A percentile compares a stretch with the other conserved stretches of the same genome.
These are phyloP conservation scores for Callithrix jacchus DNA, from an alignment of 2,113 vertebrate species.

Conservation along the genomic window DNA sequence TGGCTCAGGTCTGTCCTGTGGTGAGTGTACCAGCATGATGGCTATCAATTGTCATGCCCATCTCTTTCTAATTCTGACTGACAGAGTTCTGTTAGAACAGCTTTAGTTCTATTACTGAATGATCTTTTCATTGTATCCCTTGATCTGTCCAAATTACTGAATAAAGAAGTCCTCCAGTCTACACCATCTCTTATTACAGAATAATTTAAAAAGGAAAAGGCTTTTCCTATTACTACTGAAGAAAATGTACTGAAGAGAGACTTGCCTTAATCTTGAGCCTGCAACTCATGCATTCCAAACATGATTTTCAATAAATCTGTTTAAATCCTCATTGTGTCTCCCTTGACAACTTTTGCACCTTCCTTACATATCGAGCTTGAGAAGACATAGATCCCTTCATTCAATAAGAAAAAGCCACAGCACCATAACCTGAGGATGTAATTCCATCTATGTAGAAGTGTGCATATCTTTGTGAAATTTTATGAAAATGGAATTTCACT, in stretches of 20 bases:
- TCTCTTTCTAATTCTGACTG: background rate
- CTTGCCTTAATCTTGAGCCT: slow-evolving; percentile 60
- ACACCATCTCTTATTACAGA: slow-evolving; percentile 57
- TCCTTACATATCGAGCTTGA: slow-evolving; percentile 5
- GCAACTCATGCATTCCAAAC: background rate
- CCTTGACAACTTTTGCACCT: background rate
- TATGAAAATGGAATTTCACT: slow-evolving; percentile 52
- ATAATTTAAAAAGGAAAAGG: slow-evolving; percentile 52
- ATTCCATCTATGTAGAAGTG: background rate
- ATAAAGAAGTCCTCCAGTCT: slow-evolving; percentile 49
- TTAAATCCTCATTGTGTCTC: background rate
- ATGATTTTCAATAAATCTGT: slow-evolving; percentile 48
- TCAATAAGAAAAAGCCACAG: slow-evolving; percentile 53
- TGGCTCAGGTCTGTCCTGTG: background rate
- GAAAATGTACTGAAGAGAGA: slow-evolving; percentile 53
- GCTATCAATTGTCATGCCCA: background rate
- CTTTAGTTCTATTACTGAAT: slow-evolving; percentile 47
- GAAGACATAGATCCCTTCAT: slow-evolving; percentile 32
- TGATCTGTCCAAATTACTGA: slow-evolving; percentile 62
- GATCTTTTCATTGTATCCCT: slow-evolving; percentile 18
- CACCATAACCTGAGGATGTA: background rate
- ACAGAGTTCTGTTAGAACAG: background rate
- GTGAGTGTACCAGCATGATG: background rate
- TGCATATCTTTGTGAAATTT: slow-evolving; percentile 21
- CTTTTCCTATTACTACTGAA: slow-evolving; percentile 61